Percentiles rank a stretch among this genome's conserved stretches.
These are phyloP conservation scores for Notarius lentiginosus DNA, from an alignment of 2,113 vertebrate genomes.

Conservation along the genomic window DNA sequence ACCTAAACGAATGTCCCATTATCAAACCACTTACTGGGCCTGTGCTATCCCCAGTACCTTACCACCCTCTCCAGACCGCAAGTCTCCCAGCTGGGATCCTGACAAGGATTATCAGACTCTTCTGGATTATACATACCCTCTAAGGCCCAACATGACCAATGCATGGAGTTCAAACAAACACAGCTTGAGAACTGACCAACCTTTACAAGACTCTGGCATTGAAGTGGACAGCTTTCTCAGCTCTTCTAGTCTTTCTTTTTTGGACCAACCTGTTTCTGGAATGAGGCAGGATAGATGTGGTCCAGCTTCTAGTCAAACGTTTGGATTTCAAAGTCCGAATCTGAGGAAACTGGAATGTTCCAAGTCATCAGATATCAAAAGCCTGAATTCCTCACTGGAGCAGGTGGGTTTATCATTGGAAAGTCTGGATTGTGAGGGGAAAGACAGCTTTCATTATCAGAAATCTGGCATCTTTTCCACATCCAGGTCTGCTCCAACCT, in stretches of 20 bases:
- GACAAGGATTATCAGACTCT: conserved; percentile 85
- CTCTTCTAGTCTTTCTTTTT: conserved; percentile 66
- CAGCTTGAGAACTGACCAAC: conserved; percentile 59
- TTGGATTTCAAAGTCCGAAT: conserved; percentile 47
- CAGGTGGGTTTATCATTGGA: conserved; percentile 55
- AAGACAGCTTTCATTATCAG: neutral
- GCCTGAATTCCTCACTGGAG: conserved; percentile 42
- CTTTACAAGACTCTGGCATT: conserved; percentile 84
- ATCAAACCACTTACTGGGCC: conserved; percentile 84
- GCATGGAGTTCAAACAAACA: conserved; percentile 44
- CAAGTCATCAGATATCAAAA: conserved; percentile 50
- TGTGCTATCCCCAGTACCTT: conserved; percentile 79
- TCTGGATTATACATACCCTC: conserved; percentile 90
- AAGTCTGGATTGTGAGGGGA: neutral
- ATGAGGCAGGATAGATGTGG: neutral
- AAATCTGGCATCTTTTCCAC: conserved; percentile 36
- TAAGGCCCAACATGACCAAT: conserved; percentile 73
- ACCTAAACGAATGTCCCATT: conserved; percentile 59
- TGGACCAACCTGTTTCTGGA: conserved; percentile 43
- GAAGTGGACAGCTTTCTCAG: conserved; percentile 79
- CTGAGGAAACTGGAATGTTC: conserved; percentile 52
- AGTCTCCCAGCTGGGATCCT: conserved; percentile 82
- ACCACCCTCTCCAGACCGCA: conserved; percentile 78
- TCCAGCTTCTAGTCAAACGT: neutral
- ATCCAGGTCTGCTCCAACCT: conserved; percentile 42